Evolutionary conservation across 2,113 vertebrate genomes (phyloP).

Genomic region (Pomatostomus ruficeps): DNA sequence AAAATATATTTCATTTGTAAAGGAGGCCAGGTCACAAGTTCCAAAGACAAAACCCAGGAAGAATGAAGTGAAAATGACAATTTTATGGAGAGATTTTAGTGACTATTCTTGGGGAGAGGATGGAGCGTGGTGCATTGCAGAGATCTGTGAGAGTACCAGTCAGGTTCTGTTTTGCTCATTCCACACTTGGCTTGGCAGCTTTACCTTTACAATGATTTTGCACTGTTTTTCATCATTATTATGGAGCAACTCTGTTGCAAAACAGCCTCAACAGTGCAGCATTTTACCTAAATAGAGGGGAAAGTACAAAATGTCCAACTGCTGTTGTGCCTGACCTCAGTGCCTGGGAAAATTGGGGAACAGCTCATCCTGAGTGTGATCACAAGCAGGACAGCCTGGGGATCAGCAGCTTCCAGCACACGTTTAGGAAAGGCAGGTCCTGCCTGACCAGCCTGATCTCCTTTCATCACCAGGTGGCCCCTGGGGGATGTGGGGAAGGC

Average conservation of each 20-base stretch:
- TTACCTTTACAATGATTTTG: not conserved
- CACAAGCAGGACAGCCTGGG: not conserved
- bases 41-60: not conserved
- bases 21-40: not conserved
- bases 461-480: not conserved
- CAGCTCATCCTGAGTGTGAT: not conserved
- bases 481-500: not conserved
- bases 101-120: not conserved
- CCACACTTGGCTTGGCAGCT: not conserved
- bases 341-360: not conserved
- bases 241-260: not conserved
- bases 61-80: not conserved
- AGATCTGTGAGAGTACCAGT: not conserved
- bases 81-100: not conserved
- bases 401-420: not conserved
- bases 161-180: not conserved
- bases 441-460: not conserved
- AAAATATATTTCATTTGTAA: not conserved
- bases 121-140: not conserved
- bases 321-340: not conserved
- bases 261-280: not conserved
- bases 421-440: not conserved
- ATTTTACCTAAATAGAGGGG: not conserved
- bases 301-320: not conserved
- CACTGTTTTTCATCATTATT: not conserved